These are phyloP conservation scores for Acanthosepion esculentum DNA, from an alignment of 2,888 invertebrate genomes.

Conservation along the genomic window DNA sequence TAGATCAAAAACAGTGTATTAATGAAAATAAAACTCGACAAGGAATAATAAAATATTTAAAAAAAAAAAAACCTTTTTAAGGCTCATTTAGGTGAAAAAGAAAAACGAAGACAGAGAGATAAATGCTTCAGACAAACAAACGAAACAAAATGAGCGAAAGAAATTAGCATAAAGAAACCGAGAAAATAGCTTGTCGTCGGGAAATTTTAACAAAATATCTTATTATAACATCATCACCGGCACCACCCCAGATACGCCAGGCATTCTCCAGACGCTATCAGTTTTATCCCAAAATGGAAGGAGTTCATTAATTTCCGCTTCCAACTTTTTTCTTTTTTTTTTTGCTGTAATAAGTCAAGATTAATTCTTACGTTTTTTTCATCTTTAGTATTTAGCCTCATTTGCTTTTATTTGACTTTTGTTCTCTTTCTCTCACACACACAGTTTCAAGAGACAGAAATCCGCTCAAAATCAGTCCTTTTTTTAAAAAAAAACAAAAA, in stretches of 20 bases:
- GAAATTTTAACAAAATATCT: conserved; percentile 22
- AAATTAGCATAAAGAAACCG: background rate
- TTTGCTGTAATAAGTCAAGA: background rate
- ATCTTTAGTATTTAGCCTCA: background rate
- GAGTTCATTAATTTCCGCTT: background rate
- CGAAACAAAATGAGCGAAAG: background rate
- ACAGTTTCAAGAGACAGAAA: background rate
- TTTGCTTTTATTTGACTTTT: background rate
- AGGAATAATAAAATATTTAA: background rate
- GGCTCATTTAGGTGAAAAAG: background rate
- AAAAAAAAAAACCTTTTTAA: background rate
- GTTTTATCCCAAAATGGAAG: background rate
- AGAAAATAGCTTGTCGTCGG: background rate
- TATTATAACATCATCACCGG: background rate
- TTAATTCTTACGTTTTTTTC: background rate
- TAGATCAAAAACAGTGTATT: background rate
- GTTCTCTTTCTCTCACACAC: background rate
- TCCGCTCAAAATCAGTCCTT: background rate
- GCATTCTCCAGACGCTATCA: background rate
- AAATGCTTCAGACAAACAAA: background rate
- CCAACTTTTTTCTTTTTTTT: background rate
- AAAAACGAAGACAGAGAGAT: background rate
- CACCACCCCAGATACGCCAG: background rate
- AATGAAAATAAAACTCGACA: background rate
- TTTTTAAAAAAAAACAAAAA: too few relatives aligned